Base-by-base conservation (phyloP, 2,113 vertebrate genomes). In the Coracopsis vasa region DNA sequence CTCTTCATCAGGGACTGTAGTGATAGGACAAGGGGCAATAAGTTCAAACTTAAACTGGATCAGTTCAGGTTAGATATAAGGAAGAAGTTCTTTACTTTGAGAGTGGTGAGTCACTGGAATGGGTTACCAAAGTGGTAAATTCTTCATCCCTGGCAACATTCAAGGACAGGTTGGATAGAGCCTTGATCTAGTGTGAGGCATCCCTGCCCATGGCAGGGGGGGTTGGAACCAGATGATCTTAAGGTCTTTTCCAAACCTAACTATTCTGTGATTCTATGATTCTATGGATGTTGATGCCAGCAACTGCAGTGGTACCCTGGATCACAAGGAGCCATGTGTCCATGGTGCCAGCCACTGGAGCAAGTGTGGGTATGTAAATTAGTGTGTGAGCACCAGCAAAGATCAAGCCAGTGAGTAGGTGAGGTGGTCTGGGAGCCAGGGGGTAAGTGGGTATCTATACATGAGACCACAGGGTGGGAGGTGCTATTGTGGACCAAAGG, bases 311-410 rank as follows among this genome's bases (percentile, higher is more conserved):
- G 13, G 18, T 17, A 44, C 20, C 11, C 58, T 0, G 0, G 11
- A 11, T 80, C 1, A 0, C 58, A 35, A 16, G 16, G 19, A 42
- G 31, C 16, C 5, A 6, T 28, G 5, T 39, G 17, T 62, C 31
- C 3, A 0, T 25, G 13, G n/a, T 56, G n/a, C 13, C 23, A 31
- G 1, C 2, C 14, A 48, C 47, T 53, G 10, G 4, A 72, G 10
- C 0, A 37, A 42, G 4, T 12, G 16, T 41, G 15, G 10, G 13
- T 71, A 7, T 25, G 17, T 31, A 28, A 79, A 51, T 1, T 37
- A 53, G 45, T 2, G 5, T 51, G 60, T 56, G 33, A 62, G 9
- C 9, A 4, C 9, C 42, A 54, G 17, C 7, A 42, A 61, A 67
- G 25, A 28, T 15, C 14, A 73, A 74, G 5, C 5, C 23, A 24